Conservation (phyloP, 2,113 vertebrate species). For the Indicator maculatus region DNA sequence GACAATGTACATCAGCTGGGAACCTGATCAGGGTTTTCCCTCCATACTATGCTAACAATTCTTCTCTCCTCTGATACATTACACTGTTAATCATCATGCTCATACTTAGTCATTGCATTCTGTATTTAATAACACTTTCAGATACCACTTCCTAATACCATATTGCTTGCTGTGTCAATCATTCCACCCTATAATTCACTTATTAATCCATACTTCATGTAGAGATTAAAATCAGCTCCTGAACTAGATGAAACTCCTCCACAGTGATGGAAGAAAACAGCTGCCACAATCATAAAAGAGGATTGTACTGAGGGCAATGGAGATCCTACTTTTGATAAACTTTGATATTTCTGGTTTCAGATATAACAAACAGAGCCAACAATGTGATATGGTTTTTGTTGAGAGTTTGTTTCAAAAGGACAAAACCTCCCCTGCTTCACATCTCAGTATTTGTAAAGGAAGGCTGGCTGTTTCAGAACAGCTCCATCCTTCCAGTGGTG, state of each 20-base stretch:
- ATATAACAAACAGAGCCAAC: not conserved
- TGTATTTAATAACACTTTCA: constrained; percentile 19
- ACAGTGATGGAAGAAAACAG: not conserved
- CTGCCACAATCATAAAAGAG: not conserved
- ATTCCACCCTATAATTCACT: constrained; percentile 30
- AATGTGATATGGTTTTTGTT: not conserved
- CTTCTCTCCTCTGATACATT: not conserved
- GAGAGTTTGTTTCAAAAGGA: not conserved
- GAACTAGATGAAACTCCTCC: constrained; percentile 1
- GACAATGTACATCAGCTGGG: not conserved
- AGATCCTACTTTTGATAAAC: not conserved
- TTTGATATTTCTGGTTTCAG: not conserved
- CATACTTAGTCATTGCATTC: not conserved
- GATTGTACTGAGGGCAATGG: not conserved
- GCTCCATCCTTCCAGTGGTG: not conserved
- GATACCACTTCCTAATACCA: not conserved
- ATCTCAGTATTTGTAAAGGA: not conserved
- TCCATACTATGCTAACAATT: not conserved
- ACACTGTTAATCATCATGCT: constrained; percentile 7
- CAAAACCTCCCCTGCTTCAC: not conserved
- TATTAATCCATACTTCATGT: constrained; percentile 21
- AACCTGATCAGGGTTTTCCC: not conserved
- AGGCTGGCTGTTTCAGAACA: not conserved
- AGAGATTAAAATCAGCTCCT: constrained; percentile 41
- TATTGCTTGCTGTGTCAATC: constrained; percentile 40